Evolutionary conservation across 2,797 vertebrate genomes (phyloP).

Genomic region (Allobates femoralis): DNA sequence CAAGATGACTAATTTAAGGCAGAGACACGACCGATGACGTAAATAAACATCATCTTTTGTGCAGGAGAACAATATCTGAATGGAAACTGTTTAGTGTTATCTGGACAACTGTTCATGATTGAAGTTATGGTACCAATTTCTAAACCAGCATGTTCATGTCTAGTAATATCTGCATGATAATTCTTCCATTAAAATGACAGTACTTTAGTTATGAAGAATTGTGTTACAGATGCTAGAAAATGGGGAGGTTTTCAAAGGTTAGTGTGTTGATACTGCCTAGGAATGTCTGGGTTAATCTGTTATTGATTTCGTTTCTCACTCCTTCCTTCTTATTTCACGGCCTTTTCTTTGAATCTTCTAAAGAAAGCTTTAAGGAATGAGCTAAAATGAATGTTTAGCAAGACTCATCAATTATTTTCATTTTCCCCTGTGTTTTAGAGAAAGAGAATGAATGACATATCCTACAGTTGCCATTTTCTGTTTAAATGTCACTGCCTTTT

Average conservation of each 20-base stretch:
- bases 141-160: not conserved
- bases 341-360: constrained; percentile 6
- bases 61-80: too few relatives aligned
- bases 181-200: not conserved
- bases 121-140: not conserved
- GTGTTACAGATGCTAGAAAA: not conserved
- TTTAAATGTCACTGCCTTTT: constrained; percentile 33
- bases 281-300: not conserved
- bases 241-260: not conserved
- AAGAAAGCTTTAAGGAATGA: not conserved
- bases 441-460: constrained; percentile 36
- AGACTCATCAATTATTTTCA: constrained; percentile 36
- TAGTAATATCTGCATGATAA: not conserved
- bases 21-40: too few relatives aligned
- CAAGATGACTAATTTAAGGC: too few relatives aligned
- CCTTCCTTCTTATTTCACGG: not conserved
- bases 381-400: constrained; percentile 24
- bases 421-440: constrained; percentile 30
- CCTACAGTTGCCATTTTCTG: constrained; percentile 29
- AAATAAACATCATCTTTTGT: too few relatives aligned
- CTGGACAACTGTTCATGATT: too few relatives aligned
- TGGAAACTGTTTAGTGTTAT: too few relatives aligned
- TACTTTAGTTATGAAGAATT: not conserved
- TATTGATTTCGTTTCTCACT: not conserved
- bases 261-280: not conserved